These are phyloP conservation scores for Pseudolycoriella hygida DNA, from an alignment of 2,888 invertebrate genomes.

Conservation along the genomic window DNA sequence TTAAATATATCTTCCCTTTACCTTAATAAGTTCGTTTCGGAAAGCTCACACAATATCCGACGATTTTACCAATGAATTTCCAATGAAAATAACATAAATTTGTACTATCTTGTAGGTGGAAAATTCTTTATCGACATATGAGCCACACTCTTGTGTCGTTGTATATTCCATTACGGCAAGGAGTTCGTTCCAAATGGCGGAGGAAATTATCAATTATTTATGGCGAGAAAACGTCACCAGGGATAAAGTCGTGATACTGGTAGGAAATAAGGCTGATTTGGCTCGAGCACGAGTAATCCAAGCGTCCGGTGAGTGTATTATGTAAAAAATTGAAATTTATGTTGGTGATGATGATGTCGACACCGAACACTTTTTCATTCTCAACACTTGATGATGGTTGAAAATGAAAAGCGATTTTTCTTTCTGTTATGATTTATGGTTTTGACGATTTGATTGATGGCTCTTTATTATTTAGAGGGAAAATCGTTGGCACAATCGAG, in stretches of 20 bases:
- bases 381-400: not conserved
- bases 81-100: too few relatives aligned
- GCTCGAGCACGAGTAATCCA: conserved; percentile 71
- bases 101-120: conserved; percentile 41
- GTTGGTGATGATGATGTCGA: too few relatives aligned
- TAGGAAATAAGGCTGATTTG: conserved; percentile 86
- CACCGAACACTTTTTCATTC: not conserved
- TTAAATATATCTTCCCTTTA: too few relatives aligned
- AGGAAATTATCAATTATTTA: conserved; percentile 71
- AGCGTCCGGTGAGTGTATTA: conserved; percentile 48
- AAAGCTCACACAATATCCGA: too few relatives aligned
- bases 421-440: not conserved
- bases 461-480: conserved; percentile 46
- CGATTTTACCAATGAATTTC: too few relatives aligned
- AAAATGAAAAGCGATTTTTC: not conserved
- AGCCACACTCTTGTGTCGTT: conserved; percentile 82
- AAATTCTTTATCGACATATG: conserved; percentile 74
- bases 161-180: conserved; percentile 81
- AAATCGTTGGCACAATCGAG: conserved; percentile 40
- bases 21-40: too few relatives aligned
- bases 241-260: conserved; percentile 74
- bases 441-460: too few relatives aligned
- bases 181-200: conserved; percentile 63
- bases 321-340: not conserved
- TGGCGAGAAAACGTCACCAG: conserved; percentile 67